A percentile compares a stretch with the other conserved stretches of the same genome.
These are phyloP conservation scores for Eupithecia subumbrata DNA, from an alignment of 2,888 invertebrate genomes.

Conservation along the genomic window DNA sequence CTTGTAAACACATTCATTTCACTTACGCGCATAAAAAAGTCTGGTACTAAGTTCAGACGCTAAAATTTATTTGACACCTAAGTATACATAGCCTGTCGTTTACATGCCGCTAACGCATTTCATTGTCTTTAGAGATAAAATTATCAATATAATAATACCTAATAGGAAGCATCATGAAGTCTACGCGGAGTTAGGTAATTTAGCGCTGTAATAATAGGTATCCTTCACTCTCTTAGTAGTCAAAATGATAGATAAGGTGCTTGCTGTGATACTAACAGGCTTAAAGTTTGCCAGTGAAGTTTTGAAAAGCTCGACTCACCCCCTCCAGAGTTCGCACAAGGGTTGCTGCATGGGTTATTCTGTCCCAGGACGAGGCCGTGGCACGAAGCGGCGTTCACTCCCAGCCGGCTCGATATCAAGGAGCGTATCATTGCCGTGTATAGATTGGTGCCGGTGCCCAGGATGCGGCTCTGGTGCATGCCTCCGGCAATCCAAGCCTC, in stretches of 20 bases:
- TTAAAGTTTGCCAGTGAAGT: not conserved
- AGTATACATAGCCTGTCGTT: not conserved
- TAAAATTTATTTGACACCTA: not conserved
- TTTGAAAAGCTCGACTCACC: conserved; percentile 13
- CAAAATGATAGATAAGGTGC: not conserved
- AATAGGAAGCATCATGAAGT: not conserved
- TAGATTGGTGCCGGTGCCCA: conserved; percentile 94
- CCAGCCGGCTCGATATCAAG: conserved; percentile 89
- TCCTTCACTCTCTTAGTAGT: not conserved
- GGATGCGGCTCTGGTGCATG: conserved; percentile 89
- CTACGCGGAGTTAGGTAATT: not conserved
- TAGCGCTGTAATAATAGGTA: not conserved
- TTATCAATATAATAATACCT: too few relatives aligned
- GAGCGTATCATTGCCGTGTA: conserved; percentile 93
- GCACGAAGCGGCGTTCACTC: conserved; percentile 89
- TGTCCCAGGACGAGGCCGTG: conserved; percentile 93
- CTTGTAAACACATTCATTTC: not conserved
- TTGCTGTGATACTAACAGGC: not conserved
- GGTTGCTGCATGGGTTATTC: conserved; percentile 67
- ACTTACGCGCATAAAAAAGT: not conserved
- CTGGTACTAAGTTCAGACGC: not conserved
- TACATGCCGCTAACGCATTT: not conserved
- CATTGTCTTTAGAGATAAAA: not conserved
- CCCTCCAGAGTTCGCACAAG: conserved; percentile 12
- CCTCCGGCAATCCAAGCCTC: conserved; percentile 94